These are phyloP conservation scores for Smutsia gigantea DNA, from an alignment of 2,797 vertebrate species.

Conservation along the genomic window DNA sequence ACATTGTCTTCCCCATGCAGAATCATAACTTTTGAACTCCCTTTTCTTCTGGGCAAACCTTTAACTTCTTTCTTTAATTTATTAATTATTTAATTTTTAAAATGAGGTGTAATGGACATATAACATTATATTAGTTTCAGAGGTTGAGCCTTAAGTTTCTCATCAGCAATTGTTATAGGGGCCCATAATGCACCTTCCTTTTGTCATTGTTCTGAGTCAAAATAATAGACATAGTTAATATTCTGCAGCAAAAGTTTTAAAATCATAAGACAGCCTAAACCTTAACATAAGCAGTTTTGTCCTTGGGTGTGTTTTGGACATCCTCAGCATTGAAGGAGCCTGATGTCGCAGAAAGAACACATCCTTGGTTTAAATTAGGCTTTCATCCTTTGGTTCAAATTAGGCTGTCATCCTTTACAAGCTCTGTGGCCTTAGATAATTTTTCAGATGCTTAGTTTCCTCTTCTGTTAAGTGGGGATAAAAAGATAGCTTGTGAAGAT, in stretches of 20 bases:
- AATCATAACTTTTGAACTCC: too few relatives aligned
- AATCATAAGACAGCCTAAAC: neutral
- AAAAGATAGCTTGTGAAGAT: neutral
- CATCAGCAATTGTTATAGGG: neutral
- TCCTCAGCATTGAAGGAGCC: neutral
- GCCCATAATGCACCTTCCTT: neutral
- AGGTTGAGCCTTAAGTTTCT: too few relatives aligned
- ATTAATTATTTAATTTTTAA: neutral
- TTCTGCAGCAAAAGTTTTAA: neutral
- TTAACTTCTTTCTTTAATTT: neutral
- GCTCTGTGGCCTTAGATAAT: neutral
- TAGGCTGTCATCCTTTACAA: neutral
- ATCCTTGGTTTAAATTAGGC: neutral
- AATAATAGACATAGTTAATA: neutral
- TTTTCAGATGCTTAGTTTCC: neutral
- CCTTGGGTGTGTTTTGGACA: neutral
- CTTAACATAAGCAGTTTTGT: neutral
- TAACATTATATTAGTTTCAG: neutral
- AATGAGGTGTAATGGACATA: neutral
- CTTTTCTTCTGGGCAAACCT: neutral
- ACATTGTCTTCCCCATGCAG: too few relatives aligned
- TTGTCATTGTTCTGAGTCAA: neutral
- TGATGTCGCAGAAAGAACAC: neutral
- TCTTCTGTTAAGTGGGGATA: neutral
- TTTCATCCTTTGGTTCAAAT: neutral